Base-by-base conservation (phyloP, 2,797 vertebrate genomes). In the Sitta carolinensis region DNA sequence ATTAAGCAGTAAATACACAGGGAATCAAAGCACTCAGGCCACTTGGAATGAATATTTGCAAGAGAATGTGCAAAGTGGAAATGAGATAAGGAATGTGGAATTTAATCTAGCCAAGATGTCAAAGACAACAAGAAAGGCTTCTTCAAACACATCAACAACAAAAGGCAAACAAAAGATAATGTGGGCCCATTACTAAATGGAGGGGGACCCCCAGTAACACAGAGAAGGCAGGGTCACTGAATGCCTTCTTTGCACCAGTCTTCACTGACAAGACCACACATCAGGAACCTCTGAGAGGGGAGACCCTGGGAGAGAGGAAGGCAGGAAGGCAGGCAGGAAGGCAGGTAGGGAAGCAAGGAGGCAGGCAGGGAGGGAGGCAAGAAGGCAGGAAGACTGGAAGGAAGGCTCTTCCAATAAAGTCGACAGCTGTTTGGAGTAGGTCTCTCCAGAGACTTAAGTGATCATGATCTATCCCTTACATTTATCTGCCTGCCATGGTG, bases 401-500 rank as follows among this genome's bases (percentile, higher is more conserved):
- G 27, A 18, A 70, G 18, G 10, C 9, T 75, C 27, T 81, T 27
- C 20, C 13, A 7, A 21, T 4, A 16, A 64, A 61, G 18, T 40
- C 23, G 48, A 19, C 20, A 84, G 8, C n/a, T 67, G 7, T 32
- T 40, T 84, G 25, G 20, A 86, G 10, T 14, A 52, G 5, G 13
- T 63, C 3, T 66, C 27, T 59, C 17, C 34, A 34, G 34, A 74
- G 11, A 74, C 8, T 6, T 55, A 34, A 64, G 32, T 0, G 1
- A n/a, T 63, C 8, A 21, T 7, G 7, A 29, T 5, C 9, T 34
- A 14, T 11, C 3, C 68, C 3, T 25, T 27, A 30, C 13, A 25
- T 4, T 0, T 1, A 7, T 23, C 43, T 67, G 42, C 2, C 10
- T 75, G 27, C 8, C 32, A 16, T 4, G 30, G 26, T 50, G 47